A percentile compares a stretch with the other conserved stretches of the same genome.
phyloP scores from a whole-genome alignment of 2,797 vertebrate species.

The Percopsis omiscomaycus region DNA sequence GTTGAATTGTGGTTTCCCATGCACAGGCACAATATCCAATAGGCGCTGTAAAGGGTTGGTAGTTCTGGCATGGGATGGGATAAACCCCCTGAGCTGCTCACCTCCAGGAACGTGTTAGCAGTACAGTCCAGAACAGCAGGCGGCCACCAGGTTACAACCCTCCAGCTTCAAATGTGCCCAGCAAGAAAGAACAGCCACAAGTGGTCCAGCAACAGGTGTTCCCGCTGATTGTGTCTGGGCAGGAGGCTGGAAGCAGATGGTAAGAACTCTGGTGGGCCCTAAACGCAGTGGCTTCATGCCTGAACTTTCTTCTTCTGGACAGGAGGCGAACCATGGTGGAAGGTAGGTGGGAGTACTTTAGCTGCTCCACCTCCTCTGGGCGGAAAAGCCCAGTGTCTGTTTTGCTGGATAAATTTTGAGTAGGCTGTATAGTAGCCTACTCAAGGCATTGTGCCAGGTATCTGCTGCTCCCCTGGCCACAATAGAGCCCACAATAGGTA shows the following conservation, averaged over 20 bases:
- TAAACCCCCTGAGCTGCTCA: conserved; percentile 6
- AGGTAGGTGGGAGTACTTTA: conserved; percentile 1
- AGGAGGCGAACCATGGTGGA: conserved; percentile 14
- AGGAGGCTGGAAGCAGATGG: conserved; percentile 56
- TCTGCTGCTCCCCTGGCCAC: no score
- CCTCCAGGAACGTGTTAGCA: conserved; percentile 17
- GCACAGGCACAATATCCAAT: no score
- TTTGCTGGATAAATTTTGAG: no score
- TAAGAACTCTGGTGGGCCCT: conserved; percentile 27
- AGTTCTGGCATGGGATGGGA: no score
- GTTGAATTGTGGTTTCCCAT: no score
- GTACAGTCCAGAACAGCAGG: conserved; percentile 11
- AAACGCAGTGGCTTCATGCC: conserved; percentile 10
- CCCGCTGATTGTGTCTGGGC: conserved; percentile 36
- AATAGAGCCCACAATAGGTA: no score
- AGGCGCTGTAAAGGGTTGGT: no score
- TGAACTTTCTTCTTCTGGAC: conserved; percentile 27
- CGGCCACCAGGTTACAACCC: neutral
- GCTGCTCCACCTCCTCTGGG: no score
- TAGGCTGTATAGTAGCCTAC: no score
- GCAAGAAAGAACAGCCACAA: conserved; percentile 14
- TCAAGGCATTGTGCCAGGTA: no score
- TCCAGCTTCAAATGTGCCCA: no score
- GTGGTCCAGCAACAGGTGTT: conserved; percentile 62
- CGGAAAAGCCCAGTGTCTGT: no score